Conservation (phyloP, 2,797 vertebrate genomes). For the Nannoperca australis region DNA sequence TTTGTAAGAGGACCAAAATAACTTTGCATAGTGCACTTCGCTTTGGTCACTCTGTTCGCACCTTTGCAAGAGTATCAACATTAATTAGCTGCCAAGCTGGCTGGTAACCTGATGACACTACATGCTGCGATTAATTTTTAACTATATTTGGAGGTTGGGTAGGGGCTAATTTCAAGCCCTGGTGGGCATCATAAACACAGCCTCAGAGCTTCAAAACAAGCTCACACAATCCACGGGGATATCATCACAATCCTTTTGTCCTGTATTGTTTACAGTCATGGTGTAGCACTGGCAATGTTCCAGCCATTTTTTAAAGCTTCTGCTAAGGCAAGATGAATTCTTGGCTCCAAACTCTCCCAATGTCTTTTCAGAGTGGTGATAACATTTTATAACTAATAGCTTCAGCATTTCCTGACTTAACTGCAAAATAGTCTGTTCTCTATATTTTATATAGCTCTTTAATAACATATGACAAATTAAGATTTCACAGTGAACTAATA, state of each 20-base stretch:
- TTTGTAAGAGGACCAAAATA: neutral
- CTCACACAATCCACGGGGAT: neutral
- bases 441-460: slow-evolving; percentile 17
- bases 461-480: neutral
- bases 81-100: slow-evolving; percentile 42
- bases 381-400: slow-evolving; percentile 16
- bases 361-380: slow-evolving; percentile 7
- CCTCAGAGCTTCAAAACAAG: slow-evolving; percentile 15
- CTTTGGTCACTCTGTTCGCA: slow-evolving; percentile 3
- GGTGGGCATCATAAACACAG: slow-evolving; percentile 33
- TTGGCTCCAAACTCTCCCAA: neutral
- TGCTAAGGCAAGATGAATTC: slow-evolving; percentile 13
- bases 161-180: slow-evolving; percentile 66
- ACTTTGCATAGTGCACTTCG: neutral
- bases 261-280: slow-evolving; percentile 19
- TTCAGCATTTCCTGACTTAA: slow-evolving; percentile 11
- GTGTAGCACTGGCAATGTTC: slow-evolving; percentile 7
- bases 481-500: neutral
- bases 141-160: slow-evolving; percentile 42
- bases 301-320: slow-evolving; percentile 7
- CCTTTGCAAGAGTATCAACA: slow-evolving; percentile 4
- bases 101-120: slow-evolving; percentile 41
- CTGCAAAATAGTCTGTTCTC: slow-evolving; percentile 13
- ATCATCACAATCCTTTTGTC: slow-evolving; percentile 24
- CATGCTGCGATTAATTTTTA: slow-evolving; percentile 52